These are phyloP conservation scores for Tonatia bakeri DNA, from an alignment of 2,113 vertebrate genomes.

Conservation along the genomic window DNA sequence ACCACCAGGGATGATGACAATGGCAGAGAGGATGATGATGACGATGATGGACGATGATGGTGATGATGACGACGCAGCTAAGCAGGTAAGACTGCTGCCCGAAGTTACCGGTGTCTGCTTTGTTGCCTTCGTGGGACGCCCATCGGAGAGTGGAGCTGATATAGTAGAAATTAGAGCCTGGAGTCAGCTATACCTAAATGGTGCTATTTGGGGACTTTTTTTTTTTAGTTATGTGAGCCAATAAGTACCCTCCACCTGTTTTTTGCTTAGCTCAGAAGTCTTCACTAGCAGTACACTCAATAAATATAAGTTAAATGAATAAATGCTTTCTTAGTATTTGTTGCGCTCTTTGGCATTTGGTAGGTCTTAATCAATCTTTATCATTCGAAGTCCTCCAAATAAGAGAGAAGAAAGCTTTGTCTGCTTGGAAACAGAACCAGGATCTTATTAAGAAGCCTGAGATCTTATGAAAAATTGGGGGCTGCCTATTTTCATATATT, in stretches of 20 bases:
- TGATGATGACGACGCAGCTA: neutral
- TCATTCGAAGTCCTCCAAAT: neutral
- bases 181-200: neutral
- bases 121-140: neutral
- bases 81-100: neutral
- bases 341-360: neutral
- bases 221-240: neutral
- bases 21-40: too few species aligned
- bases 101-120: neutral
- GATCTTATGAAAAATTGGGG: neutral
- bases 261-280: neutral
- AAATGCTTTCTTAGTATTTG: neutral
- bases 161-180: neutral
- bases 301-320: neutral
- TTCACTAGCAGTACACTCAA: neutral
- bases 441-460: neutral
- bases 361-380: neutral
- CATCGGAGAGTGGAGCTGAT: neutral
- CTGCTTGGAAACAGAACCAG: neutral
- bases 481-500: neutral
- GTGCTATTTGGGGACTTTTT: neutral
- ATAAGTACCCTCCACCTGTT: neutral
- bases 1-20: too few species aligned
- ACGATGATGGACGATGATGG: fast-evolving
- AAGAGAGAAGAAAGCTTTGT: neutral